phyloP scores from a whole-genome alignment of 2,113 vertebrate genomes.

The Marmota flaviventris region DNA sequence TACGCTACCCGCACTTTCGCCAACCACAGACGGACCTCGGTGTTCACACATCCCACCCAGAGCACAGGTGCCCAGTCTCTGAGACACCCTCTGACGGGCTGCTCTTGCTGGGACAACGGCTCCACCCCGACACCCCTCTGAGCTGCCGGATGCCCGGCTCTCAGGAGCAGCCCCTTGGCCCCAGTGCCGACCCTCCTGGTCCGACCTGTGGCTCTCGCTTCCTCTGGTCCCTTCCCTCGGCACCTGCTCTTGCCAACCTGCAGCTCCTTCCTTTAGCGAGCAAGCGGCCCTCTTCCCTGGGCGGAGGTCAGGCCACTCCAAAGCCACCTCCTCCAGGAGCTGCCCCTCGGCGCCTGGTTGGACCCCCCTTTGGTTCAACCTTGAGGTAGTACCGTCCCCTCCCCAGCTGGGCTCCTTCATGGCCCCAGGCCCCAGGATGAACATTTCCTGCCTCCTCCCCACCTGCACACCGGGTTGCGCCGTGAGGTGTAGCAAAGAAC shows the following conservation, averaged over 20 bases:
- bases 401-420: background rate
- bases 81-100: accelerated
- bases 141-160: no score
- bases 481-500: accelerated
- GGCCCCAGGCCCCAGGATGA: background rate
- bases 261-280: background rate
- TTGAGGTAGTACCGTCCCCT: background rate
- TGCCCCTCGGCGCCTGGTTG: accelerated
- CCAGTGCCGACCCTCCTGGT: background rate
- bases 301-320: background rate
- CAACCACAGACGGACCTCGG: background rate
- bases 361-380: background rate
- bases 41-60: background rate
- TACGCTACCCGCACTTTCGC: background rate
- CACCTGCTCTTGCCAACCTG: background rate
- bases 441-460: accelerated
- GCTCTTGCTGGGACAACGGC: accelerated
- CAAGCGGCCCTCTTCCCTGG: background rate
- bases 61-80: no score
- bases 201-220: accelerated
- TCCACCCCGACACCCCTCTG: background rate
- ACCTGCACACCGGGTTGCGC: accelerated
- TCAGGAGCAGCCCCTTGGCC: no score
- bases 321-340: accelerated
- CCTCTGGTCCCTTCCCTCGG: background rate